Evolutionary conservation across 2,113 vertebrate species (phyloP).

Genomic region (Podiceps cristatus): DNA sequence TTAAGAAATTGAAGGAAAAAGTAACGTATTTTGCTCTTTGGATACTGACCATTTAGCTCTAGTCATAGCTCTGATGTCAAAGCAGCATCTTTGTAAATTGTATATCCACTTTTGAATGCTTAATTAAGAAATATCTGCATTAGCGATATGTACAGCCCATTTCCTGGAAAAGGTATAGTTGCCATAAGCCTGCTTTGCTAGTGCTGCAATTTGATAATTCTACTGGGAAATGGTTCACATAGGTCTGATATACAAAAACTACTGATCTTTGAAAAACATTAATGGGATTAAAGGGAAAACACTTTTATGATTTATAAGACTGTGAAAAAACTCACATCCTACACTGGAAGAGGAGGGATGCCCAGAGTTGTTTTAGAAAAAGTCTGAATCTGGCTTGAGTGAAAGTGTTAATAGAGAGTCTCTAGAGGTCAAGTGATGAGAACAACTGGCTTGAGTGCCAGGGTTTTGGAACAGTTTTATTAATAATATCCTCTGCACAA

Average conservation of each 20-base stretch:
- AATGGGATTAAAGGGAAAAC: conserved; percentile 2
- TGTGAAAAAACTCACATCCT: neutral
- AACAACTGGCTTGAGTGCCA: neutral
- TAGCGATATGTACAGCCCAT: neutral
- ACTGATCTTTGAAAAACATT: neutral
- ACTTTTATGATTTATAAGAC: neutral
- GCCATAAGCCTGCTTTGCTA: neutral
- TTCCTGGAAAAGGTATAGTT: conserved; percentile 19
- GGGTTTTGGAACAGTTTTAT: neutral
- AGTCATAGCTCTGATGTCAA: neutral
- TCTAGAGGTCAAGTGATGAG: neutral
- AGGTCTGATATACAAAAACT: neutral
- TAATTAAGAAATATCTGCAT: neutral
- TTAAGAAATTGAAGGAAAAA: neutral
- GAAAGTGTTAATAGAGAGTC: neutral
- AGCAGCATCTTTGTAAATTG: neutral
- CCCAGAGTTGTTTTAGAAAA: neutral
- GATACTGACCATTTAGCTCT: neutral
- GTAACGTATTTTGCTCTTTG: neutral
- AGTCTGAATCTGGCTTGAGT: neutral
- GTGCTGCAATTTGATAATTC: neutral
- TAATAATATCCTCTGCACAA: neutral
- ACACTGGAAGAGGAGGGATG: neutral
- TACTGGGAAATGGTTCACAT: neutral
- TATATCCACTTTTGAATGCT: neutral